Conservation (phyloP, 2,888 invertebrate genomes). For the Pseudococcus viburni region DNA sequence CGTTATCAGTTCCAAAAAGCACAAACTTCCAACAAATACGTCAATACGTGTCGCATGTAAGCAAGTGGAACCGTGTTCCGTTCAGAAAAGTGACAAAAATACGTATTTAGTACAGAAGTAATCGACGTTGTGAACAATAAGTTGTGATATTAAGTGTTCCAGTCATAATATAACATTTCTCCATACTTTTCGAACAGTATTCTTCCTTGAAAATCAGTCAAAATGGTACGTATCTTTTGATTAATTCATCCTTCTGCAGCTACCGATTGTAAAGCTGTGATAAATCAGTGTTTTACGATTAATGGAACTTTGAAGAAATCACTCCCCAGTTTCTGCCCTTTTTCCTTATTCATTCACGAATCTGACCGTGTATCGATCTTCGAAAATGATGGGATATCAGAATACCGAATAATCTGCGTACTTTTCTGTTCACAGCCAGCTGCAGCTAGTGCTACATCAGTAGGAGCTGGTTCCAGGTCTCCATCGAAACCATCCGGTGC, state of each 20-base stretch:
- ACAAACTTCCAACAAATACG: conserved; percentile 30
- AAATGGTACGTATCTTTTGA: conserved; percentile 16
- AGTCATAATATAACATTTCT: neutral
- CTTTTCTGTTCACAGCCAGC: conserved; percentile 51
- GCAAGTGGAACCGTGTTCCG: conserved; percentile 41
- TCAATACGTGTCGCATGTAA: conserved; percentile 51
- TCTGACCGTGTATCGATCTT: neutral
- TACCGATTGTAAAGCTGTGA: neutral
- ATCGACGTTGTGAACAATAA: neutral
- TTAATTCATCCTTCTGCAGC: neutral
- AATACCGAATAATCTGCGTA: neutral
- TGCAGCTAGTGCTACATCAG: conserved; percentile 64
- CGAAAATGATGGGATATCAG: neutral
- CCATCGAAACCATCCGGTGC: conserved; percentile 87
- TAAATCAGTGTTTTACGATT: neutral
- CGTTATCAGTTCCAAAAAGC: neutral
- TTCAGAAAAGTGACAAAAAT: neutral
- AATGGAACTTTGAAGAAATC: too few relatives aligned
- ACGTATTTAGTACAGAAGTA: neutral
- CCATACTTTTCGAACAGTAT: neutral
- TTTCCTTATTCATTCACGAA: neutral
- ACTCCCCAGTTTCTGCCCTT: neutral
- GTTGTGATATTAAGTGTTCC: neutral
- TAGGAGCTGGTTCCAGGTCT: conserved; percentile 80
- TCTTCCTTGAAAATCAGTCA: neutral